Evolutionary conservation across 2,888 invertebrate genomes (phyloP).

Genomic region (Mesorhabditis spiculigera): DNA sequence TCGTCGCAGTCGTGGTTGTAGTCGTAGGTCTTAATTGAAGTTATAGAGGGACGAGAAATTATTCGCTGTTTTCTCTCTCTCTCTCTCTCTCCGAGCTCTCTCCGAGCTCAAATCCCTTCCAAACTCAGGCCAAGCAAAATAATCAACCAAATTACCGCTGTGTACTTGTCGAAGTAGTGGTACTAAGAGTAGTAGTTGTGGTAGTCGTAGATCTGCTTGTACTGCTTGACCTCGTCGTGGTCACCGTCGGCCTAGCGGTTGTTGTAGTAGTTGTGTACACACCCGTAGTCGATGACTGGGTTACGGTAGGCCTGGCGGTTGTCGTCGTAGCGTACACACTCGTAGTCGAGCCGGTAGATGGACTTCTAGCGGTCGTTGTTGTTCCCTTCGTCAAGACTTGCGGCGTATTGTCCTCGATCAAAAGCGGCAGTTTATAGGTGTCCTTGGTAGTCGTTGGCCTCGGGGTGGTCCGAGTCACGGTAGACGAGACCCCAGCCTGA

Average conservation of each 20-base stretch:
- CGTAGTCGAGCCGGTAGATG: slow-evolving; percentile 13
- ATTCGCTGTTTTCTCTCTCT: not conserved
- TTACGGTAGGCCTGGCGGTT: slow-evolving; percentile 14
- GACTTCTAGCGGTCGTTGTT: slow-evolving; percentile 11
- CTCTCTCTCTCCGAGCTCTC: too few relatives aligned
- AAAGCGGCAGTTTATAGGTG: not conserved
- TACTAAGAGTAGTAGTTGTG: slow-evolving; percentile 16
- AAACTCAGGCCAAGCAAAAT: too few relatives aligned
- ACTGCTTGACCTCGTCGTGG: slow-evolving; percentile 12
- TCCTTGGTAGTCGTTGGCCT: slow-evolving; percentile 20
- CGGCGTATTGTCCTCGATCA: slow-evolving; percentile 9
- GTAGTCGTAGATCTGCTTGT: slow-evolving; percentile 11
- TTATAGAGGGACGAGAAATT: not conserved
- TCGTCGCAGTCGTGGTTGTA: slow-evolving; percentile 22
- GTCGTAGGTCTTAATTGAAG: slow-evolving; percentile 9
- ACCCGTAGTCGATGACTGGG: slow-evolving; percentile 15
- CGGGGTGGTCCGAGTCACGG: not conserved
- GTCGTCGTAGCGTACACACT: slow-evolving; percentile 14
- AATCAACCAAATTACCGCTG: too few relatives aligned
- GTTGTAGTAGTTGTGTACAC: slow-evolving; percentile 18
- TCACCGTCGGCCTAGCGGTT: slow-evolving; percentile 15
- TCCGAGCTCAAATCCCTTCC: too few relatives aligned
- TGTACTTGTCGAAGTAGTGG: slow-evolving; percentile 11
- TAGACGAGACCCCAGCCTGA: slow-evolving; percentile 9
- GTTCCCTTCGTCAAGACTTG: slow-evolving; percentile 5